Percentiles rank a stretch among this genome's conserved stretches.
Evolutionary conservation across 2,888 invertebrate species (phyloP).

Genomic region (Phytoseiulus persimilis): DNA sequence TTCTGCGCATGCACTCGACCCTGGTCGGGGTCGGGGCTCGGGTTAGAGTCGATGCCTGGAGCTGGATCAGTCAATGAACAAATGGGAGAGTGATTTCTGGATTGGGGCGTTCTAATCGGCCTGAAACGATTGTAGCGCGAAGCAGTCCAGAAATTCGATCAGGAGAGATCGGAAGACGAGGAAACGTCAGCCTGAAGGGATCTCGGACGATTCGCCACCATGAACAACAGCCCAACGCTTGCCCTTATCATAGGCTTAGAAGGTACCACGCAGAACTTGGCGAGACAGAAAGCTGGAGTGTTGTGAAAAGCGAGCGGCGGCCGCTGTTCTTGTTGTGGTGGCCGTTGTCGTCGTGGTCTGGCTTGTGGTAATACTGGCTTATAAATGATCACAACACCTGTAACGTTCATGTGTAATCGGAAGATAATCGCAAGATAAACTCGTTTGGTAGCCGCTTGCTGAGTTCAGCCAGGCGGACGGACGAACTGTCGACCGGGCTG

Average conservation of each 20-base stretch:
- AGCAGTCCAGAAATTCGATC: too few species aligned
- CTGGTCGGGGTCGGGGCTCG: neutral
- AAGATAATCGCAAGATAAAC: conserved; percentile 38
- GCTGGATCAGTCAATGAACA: neutral
- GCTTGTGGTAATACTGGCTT: conserved; percentile 10
- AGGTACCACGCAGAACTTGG: neutral
- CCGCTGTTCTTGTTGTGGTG: conserved; percentile 40
- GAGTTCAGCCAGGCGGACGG: neutral
- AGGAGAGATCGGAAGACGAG: too few species aligned
- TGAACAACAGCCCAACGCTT: neutral
- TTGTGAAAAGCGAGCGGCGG: conserved; percentile 39
- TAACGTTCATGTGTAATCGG: conserved; percentile 37
- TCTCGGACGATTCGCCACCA: neutral
- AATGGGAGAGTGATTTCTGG: too few species aligned
- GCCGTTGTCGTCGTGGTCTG: neutral
- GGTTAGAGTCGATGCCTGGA: neutral
- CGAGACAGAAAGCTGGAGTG: neutral
- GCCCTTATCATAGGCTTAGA: neutral
- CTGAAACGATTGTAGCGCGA: too few species aligned
- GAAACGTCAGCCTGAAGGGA: neutral
- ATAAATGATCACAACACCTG: conserved; percentile 38
- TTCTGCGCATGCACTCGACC: neutral
- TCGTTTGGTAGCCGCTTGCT: neutral
- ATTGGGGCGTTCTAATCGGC: too few species aligned
- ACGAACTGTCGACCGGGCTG: neutral